Evolutionary conservation across 2,797 vertebrate genomes (phyloP), one percentile per base, ranked within the genome.

Genomic region (Malacoraja senta): DNA sequence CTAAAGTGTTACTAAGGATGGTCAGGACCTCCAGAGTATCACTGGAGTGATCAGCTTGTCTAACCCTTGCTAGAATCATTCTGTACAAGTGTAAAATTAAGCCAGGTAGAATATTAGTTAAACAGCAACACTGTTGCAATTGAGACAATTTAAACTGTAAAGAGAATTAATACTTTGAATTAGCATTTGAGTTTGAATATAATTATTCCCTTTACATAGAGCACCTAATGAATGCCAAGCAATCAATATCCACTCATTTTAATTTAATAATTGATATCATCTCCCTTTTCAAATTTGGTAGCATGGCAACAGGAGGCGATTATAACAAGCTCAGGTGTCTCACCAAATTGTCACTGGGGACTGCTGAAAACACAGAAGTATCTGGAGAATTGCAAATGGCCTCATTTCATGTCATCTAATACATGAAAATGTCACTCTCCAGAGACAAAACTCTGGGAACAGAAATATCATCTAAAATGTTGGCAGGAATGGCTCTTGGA

Each of bases 211-310:
- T 9, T 65, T 86, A 65, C 7, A 12, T 19, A 63, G 58, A 63
- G 4, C 83, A 19, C 58, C 58, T 86, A 63, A 86, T 17, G 58
- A 32, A 65, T 86, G 32, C 10, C 8, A 29, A 86, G 29, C 29
- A 63, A 86, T 65, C 58, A 86, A 32, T 32, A 63, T 86, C 83
- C 83, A 63, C 83, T 86, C 58, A 15, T 83, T 21, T 83, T 61
- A 83, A 83, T 83, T 58, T 83, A 58, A 61, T 58, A 83, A 58
- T 26, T 83, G 80, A 63, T 29, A 63, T 86, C 8, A 63, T 86
- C 58, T 86, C 83, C 29, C 29, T n/a, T 86, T 83, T 61, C 61
- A 83, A 83, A 83, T 58, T 61, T 83, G 79, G 24, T 83, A n/a
- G 29, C 58, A 86, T 61, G 63, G 29, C 58, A 86, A 86, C 58